phyloP scores from a whole-genome alignment of 2,113 vertebrate genomes.

The Dendropsophus ebraccatus region DNA sequence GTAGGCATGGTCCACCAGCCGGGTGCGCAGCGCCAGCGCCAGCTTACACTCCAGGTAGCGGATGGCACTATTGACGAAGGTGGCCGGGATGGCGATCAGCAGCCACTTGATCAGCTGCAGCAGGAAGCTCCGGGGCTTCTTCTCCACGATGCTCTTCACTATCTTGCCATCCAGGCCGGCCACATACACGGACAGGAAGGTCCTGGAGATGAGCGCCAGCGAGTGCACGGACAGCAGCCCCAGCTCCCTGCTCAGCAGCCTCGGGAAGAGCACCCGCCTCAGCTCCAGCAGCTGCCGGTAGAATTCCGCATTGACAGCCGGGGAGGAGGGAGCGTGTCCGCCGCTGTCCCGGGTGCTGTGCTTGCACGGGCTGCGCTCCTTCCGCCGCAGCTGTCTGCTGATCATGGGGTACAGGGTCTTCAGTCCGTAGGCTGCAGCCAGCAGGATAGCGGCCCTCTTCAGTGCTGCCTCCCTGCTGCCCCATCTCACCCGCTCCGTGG shows the following conservation, averaged over 20 bases:
- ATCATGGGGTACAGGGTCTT: slow-evolving; percentile 83
- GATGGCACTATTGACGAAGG: slow-evolving; percentile 97
- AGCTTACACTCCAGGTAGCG: slow-evolving; percentile 94
- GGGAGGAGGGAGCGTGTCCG: slow-evolving; percentile 67
- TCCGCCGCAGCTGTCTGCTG: slow-evolving; percentile 70
- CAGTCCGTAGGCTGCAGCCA: slow-evolving; percentile 85
- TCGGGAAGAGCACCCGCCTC: slow-evolving; percentile 87
- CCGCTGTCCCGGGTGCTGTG: slow-evolving; percentile 56
- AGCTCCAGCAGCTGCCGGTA: slow-evolving; percentile 88
- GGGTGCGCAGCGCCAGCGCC: slow-evolving; percentile 93
- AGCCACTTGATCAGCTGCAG: slow-evolving; percentile 92
- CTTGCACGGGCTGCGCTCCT: slow-evolving; percentile 51
- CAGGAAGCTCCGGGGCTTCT: slow-evolving; percentile 84
- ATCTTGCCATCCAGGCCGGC: slow-evolving; percentile 94
- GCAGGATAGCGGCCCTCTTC: slow-evolving; percentile 81
- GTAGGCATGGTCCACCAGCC: slow-evolving; percentile 90
- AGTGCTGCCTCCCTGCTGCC: slow-evolving; percentile 73
- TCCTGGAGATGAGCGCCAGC: slow-evolving; percentile 90
- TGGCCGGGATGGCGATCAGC: slow-evolving; percentile 94
- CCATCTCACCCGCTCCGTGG: slow-evolving; percentile 80
- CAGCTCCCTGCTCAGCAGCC: slow-evolving; percentile 83
- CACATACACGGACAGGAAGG: slow-evolving; percentile 96
- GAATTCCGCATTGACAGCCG: slow-evolving; percentile 86
- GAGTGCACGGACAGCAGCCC: slow-evolving; percentile 92
- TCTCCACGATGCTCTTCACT: slow-evolving; percentile 96